Evolutionary conservation across 23 tunicate genomes (phyloP).

Genomic region (Trididemnum miniatum): DNA sequence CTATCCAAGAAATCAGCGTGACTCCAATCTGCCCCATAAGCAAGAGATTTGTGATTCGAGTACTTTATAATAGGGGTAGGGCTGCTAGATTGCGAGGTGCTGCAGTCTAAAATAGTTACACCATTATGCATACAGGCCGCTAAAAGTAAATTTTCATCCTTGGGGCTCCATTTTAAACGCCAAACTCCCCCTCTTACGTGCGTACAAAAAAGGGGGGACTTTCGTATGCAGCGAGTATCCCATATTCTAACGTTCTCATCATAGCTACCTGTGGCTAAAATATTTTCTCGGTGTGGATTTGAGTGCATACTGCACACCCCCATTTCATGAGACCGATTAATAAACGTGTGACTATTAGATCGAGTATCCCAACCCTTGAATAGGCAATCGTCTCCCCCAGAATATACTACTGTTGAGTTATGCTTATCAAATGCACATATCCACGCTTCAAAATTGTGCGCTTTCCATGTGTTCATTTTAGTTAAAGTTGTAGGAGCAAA

Average conservation of each 20-base stretch:
- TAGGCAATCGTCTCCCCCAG: slow-evolving; percentile 89
- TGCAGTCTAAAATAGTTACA: slow-evolving; percentile 40
- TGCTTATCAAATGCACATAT: slow-evolving; percentile 40
- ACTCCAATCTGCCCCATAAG: slow-evolving; percentile 87
- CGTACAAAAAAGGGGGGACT: slow-evolving; percentile 39
- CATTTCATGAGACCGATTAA: slow-evolving; percentile 68
- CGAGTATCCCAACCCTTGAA: slow-evolving; percentile 78
- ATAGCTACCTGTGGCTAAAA: slow-evolving; percentile 84
- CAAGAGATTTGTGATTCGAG: slow-evolving; percentile 50
- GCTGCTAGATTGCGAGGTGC: neutral
- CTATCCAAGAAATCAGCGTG: neutral
- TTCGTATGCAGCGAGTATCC: slow-evolving; percentile 73
- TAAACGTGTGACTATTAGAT: slow-evolving; percentile 19
- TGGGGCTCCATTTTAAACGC: slow-evolving; percentile 80
- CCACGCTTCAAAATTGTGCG: slow-evolving; percentile 85
- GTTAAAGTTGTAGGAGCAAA: neutral
- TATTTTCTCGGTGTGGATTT: slow-evolving; percentile 24
- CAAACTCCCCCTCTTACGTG: slow-evolving; percentile 89
- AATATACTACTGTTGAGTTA: slow-evolving; percentile 48
- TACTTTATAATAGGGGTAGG: neutral
- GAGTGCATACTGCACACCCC: slow-evolving; percentile 92
- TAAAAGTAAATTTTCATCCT: slow-evolving; percentile 12
- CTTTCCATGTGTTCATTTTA: slow-evolving; percentile 26
- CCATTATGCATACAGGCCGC: slow-evolving; percentile 91
- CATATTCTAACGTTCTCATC: slow-evolving; percentile 77